Base-by-base conservation (phyloP, 2,797 vertebrate species). In the Loris lydekkerianus region DNA sequence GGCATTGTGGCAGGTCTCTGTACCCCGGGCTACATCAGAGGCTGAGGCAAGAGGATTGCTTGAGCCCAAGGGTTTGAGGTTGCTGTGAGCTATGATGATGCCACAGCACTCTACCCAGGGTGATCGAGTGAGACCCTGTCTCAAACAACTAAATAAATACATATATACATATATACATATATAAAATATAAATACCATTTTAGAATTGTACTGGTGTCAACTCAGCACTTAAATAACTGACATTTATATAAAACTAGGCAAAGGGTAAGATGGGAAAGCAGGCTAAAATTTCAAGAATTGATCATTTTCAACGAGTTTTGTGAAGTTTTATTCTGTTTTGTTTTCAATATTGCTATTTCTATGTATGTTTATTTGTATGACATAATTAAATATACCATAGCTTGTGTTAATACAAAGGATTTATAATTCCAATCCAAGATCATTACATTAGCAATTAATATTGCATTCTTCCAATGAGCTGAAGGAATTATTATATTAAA, bases 211-310 rank as follows among this genome's bases (percentile, higher is more conserved):
- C 17, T 69, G 15, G 3, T 61, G 34, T 63, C 15, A 95, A 90
- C 46, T 85, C 43, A 85, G 63, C 34, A 86, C n/a, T 81, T 2
- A 10, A 34, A 63, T 65, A 91, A 86, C 46, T 14, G 61, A 56
- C 31, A 43, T 13, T 63, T 78, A 78, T 29, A 87, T 5, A 94
- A 97, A 94, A 84, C 9, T 31, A 82, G 56, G 40, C 11, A 77
- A 83, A 89, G 37, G 60, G 31, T 46, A 69, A 40, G 18, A 40
- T 56, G 20, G 14, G 5, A 53, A 20, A 78, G 1, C 9, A 93
- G 9, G 10, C 56, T 93, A 31, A 82, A 94, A 91, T 65, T 84
- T 10, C 23, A 83, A 18, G 17, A 13, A 86, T 73, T 80, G 3
- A 11, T 56, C 56, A 65, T 18, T 40, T 86, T 80, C 81, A 81